Conservation (phyloP, 2,888 invertebrate species). For the Amitus sp. region DNA sequence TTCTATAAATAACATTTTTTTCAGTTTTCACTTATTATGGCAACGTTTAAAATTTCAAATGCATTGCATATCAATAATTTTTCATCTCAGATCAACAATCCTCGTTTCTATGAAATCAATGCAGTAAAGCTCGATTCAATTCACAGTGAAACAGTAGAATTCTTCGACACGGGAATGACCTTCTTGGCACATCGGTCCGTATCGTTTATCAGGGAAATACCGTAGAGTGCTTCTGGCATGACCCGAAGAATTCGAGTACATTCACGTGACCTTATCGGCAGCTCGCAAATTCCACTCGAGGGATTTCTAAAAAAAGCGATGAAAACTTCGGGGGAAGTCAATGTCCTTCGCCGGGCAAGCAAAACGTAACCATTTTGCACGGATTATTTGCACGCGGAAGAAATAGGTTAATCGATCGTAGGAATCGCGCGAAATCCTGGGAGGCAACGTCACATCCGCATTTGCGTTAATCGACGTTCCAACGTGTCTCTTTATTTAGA, state of each 20-base stretch:
- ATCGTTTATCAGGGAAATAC: not conserved
- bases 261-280: not conserved
- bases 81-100: too few relatives aligned
- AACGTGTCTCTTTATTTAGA: too few relatives aligned
- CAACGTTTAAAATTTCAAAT: too few relatives aligned
- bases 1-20: too few relatives aligned
- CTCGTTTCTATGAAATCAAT: too few relatives aligned
- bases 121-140: too few relatives aligned
- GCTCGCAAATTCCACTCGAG: not conserved
- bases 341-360: not conserved
- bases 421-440: conserved; percentile 4
- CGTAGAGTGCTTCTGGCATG: conserved; percentile 2
- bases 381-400: not conserved
- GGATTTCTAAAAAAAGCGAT: too few relatives aligned
- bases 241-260: conserved; percentile 2
- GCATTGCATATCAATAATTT: too few relatives aligned
- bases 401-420: not conserved
- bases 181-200: conserved; percentile 6
- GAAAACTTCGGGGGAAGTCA: not conserved
- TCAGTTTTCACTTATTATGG: too few relatives aligned
- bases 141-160: not conserved
- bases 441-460: conserved; percentile 61
- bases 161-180: conserved; percentile 1
- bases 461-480: conserved; percentile 56
- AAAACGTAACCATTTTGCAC: too few relatives aligned